Base-by-base conservation (phyloP, 2,888 invertebrate species). In the Ischnus inquisitorius region DNA sequence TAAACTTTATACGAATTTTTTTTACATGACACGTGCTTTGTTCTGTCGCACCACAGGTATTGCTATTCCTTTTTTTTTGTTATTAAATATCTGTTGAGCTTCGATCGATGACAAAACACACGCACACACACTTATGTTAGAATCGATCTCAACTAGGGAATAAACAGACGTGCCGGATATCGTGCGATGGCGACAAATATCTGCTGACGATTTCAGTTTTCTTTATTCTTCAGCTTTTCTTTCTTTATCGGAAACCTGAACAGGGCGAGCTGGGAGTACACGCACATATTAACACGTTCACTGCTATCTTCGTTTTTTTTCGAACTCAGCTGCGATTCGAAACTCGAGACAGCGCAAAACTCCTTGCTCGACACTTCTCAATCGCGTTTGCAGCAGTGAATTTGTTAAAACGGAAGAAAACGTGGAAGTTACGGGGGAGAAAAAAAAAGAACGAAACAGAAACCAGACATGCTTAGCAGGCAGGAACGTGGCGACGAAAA, bases 381-480 rank as follows among this genome's bases (percentile, higher is more conserved):
- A 28, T 60, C 5, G 6, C 3, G 25, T n/a, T n/a, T 60, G 3
- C 60, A 8, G 60, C 60, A 60, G 28, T 60, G 60, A 60, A 60
- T 60, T 60, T 60, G 28, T 25, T 60, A n/a, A 14, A 25, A n/a
- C n/a, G n/a, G n/a, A 60, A 60, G 25, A 14, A 60, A 14, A 3
- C 12, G 10, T 57, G 25, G 25, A 3, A 57, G 25, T 12, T 57
- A 25, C 25, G 12, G 25, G 25, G 25, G 28, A 28, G 74, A 25
- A 39, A 68, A 14, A 39, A 62, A 54, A 79, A 19, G 62, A 16
- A 79, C 43, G 39, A 43, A 67, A 62, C 34, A 48, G 78, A 76
- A 25, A 48, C 64, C 64, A 81, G 39, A 71, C 84, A 85, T 85
- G 85, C 85, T 81, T 79, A 34, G 51, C 79, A 84, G 67, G 81